These are phyloP conservation scores for Autographa pulchrina DNA, from an alignment of 2,888 invertebrate genomes.

Conservation along the genomic window DNA sequence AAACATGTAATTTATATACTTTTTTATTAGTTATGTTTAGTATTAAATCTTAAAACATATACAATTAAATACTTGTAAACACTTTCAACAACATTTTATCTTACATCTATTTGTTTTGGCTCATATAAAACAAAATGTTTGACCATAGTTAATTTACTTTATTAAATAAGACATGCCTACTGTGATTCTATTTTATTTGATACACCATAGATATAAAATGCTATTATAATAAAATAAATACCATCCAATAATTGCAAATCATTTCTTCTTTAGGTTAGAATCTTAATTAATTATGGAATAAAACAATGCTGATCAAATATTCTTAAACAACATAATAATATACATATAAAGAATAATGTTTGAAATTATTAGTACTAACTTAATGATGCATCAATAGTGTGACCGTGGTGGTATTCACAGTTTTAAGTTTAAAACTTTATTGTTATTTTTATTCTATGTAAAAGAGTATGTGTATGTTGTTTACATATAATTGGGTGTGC, in stretches of 20 bases:
- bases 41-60: background rate
- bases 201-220: background rate
- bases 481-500: background rate
- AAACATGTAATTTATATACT: conserved; percentile 2
- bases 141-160: background rate
- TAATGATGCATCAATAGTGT: too few species aligned
- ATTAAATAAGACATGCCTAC: background rate
- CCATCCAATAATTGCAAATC: background rate
- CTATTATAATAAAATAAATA: background rate
- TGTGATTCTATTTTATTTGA: background rate
- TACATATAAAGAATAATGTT: too few species aligned
- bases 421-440: background rate
- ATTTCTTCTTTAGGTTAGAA: too few species aligned
- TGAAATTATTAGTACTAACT: too few species aligned
- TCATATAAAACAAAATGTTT: background rate
- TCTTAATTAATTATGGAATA: too few species aligned
- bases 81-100: background rate
- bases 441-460: background rate
- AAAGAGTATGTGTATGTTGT: background rate
- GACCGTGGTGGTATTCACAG: too few species aligned
- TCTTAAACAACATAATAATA: too few species aligned
- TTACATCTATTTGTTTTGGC: conserved; percentile 1
- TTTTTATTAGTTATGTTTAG: background rate
- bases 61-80: background rate
- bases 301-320: too few species aligned